Percentiles rank a stretch among this genome's conserved stretches.
phyloP scores from a whole-genome alignment of 2,888 invertebrate genomes.

The Agrotis segetum region DNA sequence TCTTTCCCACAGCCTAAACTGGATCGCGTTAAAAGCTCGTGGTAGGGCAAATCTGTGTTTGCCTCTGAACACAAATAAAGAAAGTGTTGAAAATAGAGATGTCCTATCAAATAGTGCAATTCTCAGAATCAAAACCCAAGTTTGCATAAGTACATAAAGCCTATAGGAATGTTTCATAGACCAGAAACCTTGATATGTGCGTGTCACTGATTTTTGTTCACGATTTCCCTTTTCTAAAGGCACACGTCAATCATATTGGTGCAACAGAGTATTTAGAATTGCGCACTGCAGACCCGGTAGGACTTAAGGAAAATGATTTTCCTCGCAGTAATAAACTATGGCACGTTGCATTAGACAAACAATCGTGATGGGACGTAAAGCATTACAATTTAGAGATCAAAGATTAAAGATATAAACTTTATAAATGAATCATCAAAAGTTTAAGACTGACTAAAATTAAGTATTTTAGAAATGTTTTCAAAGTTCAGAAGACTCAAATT shows the following conservation, averaged over 20 bases:
- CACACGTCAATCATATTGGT: constrained; percentile 38
- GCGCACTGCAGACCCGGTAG: constrained; percentile 33
- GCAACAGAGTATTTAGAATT: constrained; percentile 37
- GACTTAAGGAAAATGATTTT: constrained; percentile 56
- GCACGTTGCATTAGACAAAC: constrained; percentile 25
- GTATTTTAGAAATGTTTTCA: background rate
- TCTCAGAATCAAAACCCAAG: background rate
- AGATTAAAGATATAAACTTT: constrained; percentile 5
- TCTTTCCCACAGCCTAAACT: too few relatives aligned
- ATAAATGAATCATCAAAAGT: constrained; percentile 10
- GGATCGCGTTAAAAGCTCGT: too few relatives aligned
- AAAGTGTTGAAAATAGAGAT: too few relatives aligned
- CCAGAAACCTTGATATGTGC: constrained; percentile 3
- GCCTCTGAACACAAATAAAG: too few relatives aligned
- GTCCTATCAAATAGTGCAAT: background rate
- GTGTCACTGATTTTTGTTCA: constrained; percentile 5
- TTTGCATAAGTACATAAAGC: background rate
- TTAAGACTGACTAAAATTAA: background rate
- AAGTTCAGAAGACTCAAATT: background rate
- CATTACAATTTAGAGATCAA: constrained; percentile 32
- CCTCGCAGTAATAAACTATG: constrained; percentile 28
- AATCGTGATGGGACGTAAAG: constrained; percentile 21
- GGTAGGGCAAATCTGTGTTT: too few relatives aligned
- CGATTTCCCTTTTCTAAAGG: constrained; percentile 20
- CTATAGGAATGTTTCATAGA: background rate